Base-by-base conservation (phyloP, 2,888 invertebrate species). In the Anticlea derivata region DNA sequence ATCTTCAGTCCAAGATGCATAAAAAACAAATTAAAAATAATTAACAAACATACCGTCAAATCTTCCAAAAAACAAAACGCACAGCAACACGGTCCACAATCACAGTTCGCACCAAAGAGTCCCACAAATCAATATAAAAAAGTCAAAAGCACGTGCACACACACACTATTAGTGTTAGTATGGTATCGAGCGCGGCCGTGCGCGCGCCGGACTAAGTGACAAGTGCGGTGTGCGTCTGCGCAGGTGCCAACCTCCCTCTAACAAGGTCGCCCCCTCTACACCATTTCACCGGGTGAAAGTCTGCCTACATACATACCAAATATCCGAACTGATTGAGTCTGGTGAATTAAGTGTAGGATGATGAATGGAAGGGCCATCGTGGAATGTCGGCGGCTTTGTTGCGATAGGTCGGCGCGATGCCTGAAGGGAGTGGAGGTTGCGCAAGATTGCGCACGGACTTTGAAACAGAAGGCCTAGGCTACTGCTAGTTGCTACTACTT, bases 261-360 rank as follows among this genome's bases (percentile, higher is more conserved):
- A 88, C 87, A 89, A 87, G 89, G 89, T 86, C 89, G 86, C 78
- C 81, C 71, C 79, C 80, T 81, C 80, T 76, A 74, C 73, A 71
- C 72, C 83, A 79, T 87, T 87, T 87, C 87, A 83, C 86, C 84
- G 79, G 75, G 89, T 85, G 89, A 88, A 89, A 89, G 89, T 88
- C 85, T 86, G 79, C 89, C 89, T 89, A 88, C 88, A 88, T 89
- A 87, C 89, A 88, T 89, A 89, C 88, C 86, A 86, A 89, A 88
- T 88, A 82, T 87, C 77, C 83, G 81, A 86, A 82, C 81, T 81
- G 86, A 87, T 87, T 83, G 85, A 84, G 76, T 75, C 73, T 78
- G 61, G 65, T 73, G 79, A 71, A 75, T 75, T 69, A 73, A 75
- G 67, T 57, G 63, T 63, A 52, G 58, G 66, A 75, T 79, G 78